A percentile compares a stretch with the other conserved stretches of the same genome.
phyloP scores from a whole-genome alignment of 2,113 vertebrate genomes.

The Tor tambroides region DNA sequence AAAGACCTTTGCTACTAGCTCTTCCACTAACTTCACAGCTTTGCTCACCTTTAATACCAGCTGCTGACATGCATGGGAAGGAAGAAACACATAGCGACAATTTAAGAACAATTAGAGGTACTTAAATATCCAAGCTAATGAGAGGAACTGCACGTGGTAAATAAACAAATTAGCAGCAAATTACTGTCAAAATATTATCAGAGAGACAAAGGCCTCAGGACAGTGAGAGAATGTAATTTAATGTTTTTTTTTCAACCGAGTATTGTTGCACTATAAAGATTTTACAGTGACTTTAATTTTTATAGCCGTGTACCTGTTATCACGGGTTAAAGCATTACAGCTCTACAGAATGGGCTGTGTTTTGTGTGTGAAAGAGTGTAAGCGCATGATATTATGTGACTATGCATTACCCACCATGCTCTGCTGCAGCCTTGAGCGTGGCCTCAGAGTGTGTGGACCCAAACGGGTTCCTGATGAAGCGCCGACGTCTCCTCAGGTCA shows the following conservation, averaged over 20 bases:
- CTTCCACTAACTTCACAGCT: background rate
- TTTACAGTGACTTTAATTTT: conserved; percentile 74
- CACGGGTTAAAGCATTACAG: conserved; percentile 1
- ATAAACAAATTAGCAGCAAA: conserved; percentile 15
- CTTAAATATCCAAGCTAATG: conserved; percentile 28
- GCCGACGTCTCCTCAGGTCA: conserved; percentile 98
- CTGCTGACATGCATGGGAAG: conserved; percentile 63
- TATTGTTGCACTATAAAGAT: conserved; percentile 70
- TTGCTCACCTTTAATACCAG: conserved; percentile 70
- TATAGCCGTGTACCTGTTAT: conserved; percentile 77
- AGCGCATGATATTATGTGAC: background rate
- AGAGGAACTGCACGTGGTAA: background rate
- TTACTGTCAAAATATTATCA: background rate
- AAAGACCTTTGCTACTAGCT: background rate
- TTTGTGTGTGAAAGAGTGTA: background rate
- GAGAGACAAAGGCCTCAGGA: background rate
- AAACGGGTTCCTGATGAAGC: conserved; percentile 95
- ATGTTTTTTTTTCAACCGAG: background rate
- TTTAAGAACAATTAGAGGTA: conserved; percentile 16
- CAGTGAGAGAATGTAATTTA: background rate
- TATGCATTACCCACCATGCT: conserved; percentile 88
- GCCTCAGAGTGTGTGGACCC: conserved; percentile 98
- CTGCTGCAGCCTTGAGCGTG: conserved; percentile 88
- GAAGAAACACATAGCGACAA: conserved; percentile 47
- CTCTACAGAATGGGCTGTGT: background rate